Conservation (phyloP, 2,113 vertebrate genomes). For the Thinocorus orbignyianus region DNA sequence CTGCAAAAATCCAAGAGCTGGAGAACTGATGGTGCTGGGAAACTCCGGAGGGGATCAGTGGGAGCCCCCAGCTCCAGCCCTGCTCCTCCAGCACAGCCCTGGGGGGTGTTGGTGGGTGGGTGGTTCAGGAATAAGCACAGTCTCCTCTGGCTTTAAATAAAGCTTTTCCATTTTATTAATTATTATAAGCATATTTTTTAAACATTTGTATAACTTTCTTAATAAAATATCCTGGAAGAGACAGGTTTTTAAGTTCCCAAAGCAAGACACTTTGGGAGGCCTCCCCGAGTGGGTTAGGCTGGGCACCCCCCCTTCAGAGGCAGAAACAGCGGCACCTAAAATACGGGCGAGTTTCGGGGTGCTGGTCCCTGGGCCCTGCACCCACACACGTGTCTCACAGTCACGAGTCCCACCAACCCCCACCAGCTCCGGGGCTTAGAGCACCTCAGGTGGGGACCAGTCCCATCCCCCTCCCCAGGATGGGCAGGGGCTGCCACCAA, state of each 20-base stretch:
- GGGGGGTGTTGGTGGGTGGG: not conserved
- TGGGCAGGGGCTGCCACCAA: not conserved
- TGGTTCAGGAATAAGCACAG: not conserved
- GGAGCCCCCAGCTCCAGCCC: not conserved
- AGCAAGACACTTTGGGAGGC: constrained; percentile 65
- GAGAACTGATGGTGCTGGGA: too few species aligned
- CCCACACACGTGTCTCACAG: not conserved
- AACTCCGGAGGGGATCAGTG: not conserved
- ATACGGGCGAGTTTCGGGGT: not conserved
- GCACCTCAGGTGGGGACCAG: not conserved
- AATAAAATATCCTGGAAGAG: constrained; percentile 70
- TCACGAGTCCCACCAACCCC: not conserved
- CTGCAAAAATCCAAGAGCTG: too few species aligned
- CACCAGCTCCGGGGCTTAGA: not conserved
- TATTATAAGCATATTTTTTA: constrained; percentile 75
- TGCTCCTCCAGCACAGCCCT: not conserved
- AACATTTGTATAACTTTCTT: constrained; percentile 76
- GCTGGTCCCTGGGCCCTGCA: not conserved
- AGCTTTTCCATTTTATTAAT: constrained; percentile 78
- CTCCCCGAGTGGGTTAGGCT: not conserved
- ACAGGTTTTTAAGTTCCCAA: constrained; percentile 50
- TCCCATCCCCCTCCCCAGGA: not conserved
- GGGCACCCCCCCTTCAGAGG: not conserved
- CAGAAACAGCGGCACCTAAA: not conserved
- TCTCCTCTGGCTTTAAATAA: constrained; percentile 74